Conservation (phyloP, 2,113 vertebrate genomes). For the Platysteira castanea region DNA sequence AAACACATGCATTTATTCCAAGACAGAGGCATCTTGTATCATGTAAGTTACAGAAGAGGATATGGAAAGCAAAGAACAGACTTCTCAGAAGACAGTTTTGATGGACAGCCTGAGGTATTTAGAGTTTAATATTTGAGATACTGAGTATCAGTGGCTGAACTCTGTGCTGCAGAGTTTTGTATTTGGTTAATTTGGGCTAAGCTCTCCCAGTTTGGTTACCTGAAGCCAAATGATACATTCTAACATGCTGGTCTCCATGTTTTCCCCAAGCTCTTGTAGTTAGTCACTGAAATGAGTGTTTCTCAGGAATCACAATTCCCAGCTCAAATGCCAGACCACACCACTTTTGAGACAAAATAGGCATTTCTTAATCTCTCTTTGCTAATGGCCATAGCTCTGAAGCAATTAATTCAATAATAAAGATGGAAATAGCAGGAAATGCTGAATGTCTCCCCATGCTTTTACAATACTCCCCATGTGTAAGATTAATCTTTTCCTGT, state of each 20-base stretch:
- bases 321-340: background rate
- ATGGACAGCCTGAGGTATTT: background rate
- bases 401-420: background rate
- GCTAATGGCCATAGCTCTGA: background rate
- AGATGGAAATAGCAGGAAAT: background rate
- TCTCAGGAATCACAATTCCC: background rate
- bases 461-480: background rate
- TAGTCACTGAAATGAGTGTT: background rate
- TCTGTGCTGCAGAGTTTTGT: background rate
- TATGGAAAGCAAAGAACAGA: background rate
- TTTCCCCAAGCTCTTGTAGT: background rate
- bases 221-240: background rate
- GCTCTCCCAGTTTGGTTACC: background rate
- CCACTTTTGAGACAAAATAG: background rate
- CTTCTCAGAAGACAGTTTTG: background rate
- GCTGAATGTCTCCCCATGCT: background rate
- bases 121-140: background rate
- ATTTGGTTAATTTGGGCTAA: background rate
- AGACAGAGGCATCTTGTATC: background rate
- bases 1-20: background rate
- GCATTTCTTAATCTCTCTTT: constrained; percentile 7
- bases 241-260: background rate
- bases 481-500: background rate
- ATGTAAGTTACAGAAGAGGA: background rate
- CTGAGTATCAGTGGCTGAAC: background rate